phyloP scores from a whole-genome alignment of 2,797 vertebrate genomes.

The Sparidentex hasta region DNA sequence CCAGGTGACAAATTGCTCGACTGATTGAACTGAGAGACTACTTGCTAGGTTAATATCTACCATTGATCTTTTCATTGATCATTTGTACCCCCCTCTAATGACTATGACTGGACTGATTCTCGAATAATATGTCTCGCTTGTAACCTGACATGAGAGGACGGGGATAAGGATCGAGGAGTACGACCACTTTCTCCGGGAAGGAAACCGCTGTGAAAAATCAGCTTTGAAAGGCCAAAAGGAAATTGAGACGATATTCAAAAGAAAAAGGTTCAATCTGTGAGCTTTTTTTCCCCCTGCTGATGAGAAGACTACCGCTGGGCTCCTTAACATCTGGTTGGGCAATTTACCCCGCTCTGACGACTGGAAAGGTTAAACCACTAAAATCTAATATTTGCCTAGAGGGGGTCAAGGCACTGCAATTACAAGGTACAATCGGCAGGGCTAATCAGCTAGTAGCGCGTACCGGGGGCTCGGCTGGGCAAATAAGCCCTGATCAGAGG shows the following conservation, averaged over 20 bases:
- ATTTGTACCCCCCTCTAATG: constrained; percentile 63
- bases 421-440: constrained; percentile 87
- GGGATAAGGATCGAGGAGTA: constrained; percentile 60
- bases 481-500: constrained; percentile 84
- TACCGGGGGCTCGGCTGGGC: constrained; percentile 72
- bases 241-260: constrained; percentile 80
- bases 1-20: constrained; percentile 59
- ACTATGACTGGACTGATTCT: constrained; percentile 71
- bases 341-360: constrained; percentile 83
- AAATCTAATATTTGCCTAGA: constrained; percentile 89
- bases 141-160: constrained; percentile 66
- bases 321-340: constrained; percentile 85
- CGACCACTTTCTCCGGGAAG: constrained; percentile 33
- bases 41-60: constrained; percentile 75
- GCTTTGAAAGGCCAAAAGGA: constrained; percentile 69
- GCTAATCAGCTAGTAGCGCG: constrained; percentile 87
- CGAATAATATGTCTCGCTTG: constrained; percentile 70
- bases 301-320: constrained; percentile 82
- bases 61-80: constrained; percentile 76
- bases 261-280: constrained; percentile 74
- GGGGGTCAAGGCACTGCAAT: constrained; percentile 88
- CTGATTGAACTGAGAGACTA: constrained; percentile 62
- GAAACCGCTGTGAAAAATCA: constrained; percentile 73
- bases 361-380: constrained; percentile 89
- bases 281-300: constrained; percentile 75